A percentile compares a stretch with the other conserved stretches of the same genome.
Conservation (phyloP, 2,888 invertebrate genomes). For the Eilema griseolum region DNA sequence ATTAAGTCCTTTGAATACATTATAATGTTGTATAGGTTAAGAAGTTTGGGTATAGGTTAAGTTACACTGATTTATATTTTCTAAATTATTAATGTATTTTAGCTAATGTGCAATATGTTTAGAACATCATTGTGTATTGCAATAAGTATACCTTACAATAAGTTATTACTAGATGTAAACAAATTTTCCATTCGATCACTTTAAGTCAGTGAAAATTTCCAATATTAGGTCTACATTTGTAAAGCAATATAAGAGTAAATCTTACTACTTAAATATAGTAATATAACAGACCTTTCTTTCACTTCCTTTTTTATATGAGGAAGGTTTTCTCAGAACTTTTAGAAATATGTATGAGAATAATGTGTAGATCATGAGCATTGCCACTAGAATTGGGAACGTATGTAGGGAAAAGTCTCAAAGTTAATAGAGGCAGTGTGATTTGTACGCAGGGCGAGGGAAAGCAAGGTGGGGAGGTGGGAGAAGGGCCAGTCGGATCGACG, state of each 20-base stretch:
- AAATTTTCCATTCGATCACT: too few species aligned
- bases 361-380: constrained; percentile 29
- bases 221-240: not conserved
- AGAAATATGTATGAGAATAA: constrained; percentile 27
- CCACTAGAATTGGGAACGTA: constrained; percentile 41
- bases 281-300: constrained; percentile 11
- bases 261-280: constrained; percentile 7
- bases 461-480: constrained; percentile 20
- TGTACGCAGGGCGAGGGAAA: constrained; percentile 41
- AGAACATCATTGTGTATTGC: too few species aligned
- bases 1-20: too few species aligned
- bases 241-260: not conserved
- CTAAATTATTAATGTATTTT: too few species aligned
- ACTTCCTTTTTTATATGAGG: not conserved
- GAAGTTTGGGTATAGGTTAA: too few species aligned
- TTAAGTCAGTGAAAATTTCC: too few species aligned
- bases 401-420: constrained; percentile 50
- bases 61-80: too few species aligned
- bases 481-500: constrained; percentile 39
- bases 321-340: constrained; percentile 12
- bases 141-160: too few species aligned
- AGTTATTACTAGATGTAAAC: too few species aligned
- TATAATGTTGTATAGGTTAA: too few species aligned
- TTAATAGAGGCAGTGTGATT: constrained; percentile 51
- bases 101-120: not conserved